A percentile compares a stretch with the other conserved stretches of the same genome.
Conservation (phyloP, 1,140 invertebrate genomes). For the Vollenhovia emeryi region DNA sequence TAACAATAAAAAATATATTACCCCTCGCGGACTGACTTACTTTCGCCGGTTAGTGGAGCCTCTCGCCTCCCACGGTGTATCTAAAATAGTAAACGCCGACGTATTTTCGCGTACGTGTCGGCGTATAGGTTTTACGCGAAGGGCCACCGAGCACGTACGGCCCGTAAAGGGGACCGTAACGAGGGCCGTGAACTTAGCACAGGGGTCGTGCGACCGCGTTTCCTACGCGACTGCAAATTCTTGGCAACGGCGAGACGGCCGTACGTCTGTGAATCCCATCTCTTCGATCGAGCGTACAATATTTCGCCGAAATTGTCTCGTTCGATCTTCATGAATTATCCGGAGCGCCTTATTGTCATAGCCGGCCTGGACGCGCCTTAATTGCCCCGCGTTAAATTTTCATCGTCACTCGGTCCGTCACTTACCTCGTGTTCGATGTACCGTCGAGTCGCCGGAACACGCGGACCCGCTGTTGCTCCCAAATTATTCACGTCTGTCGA, state of each 20-base stretch:
- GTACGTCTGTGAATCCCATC: conserved; percentile 33
- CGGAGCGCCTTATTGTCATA: not conserved
- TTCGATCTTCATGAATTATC: conserved; percentile 14
- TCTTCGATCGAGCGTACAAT: not conserved
- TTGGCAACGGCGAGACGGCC: conserved; percentile 40
- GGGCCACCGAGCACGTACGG: conserved; percentile 64
- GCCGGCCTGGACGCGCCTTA: not conserved
- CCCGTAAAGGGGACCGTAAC: conserved; percentile 70
- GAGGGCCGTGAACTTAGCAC: conserved; percentile 65
- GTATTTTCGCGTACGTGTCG: conserved; percentile 51
- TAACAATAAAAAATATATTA: conserved; percentile 76
- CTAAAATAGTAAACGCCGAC: conserved; percentile 70
- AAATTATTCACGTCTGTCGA: conserved; percentile 64
- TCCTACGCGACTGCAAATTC: conserved; percentile 62
- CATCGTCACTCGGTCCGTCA: conserved; percentile 11
- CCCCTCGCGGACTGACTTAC: conserved; percentile 55
- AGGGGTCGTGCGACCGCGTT: conserved; percentile 55
- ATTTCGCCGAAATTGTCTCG: not conserved
- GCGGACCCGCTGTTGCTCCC: not conserved
- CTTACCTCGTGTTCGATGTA: not conserved
- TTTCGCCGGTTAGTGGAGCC: conserved; percentile 20
- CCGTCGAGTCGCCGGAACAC: not conserved
- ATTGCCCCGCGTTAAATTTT: conserved; percentile 36
- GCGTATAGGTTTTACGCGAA: conserved; percentile 64
- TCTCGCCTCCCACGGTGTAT: conserved; percentile 28